Conservation (phyloP, 2,113 vertebrate species). For the Pygathrix nemaeus region DNA sequence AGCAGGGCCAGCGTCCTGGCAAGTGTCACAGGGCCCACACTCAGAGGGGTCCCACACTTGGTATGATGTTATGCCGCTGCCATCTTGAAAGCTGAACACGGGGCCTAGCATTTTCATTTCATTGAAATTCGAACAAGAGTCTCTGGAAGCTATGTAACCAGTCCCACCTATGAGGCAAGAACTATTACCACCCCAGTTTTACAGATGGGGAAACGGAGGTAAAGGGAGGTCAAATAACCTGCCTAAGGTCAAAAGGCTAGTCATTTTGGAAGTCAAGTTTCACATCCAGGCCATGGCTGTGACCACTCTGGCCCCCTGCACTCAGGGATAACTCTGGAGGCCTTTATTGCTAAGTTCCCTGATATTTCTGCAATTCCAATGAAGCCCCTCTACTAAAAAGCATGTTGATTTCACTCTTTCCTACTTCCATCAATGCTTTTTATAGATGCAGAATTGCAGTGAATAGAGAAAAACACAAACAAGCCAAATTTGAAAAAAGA, state of each 20-base stretch:
- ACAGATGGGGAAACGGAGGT: neutral
- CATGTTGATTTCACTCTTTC: neutral
- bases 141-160: neutral
- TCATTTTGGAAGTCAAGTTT: neutral
- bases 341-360: neutral
- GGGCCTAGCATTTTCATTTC: neutral
- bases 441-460: slow-evolving; percentile 19
- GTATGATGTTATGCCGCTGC: neutral
- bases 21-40: too few species aligned
- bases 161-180: neutral
- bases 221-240: neutral
- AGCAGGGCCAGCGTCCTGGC: neutral
- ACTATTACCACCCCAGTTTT: neutral
- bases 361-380: neutral
- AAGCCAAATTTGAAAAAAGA: slow-evolving; percentile 68
- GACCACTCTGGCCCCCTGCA: neutral
- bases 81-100: neutral
- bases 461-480: slow-evolving; percentile 57
- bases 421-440: slow-evolving; percentile 6
- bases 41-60: neutral
- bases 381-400: neutral
- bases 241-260: neutral
- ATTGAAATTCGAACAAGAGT: neutral
- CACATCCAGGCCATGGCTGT: neutral
- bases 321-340: neutral